Evolutionary conservation across 2,888 invertebrate genomes (phyloP).

Genomic region (Timandra comae): DNA sequence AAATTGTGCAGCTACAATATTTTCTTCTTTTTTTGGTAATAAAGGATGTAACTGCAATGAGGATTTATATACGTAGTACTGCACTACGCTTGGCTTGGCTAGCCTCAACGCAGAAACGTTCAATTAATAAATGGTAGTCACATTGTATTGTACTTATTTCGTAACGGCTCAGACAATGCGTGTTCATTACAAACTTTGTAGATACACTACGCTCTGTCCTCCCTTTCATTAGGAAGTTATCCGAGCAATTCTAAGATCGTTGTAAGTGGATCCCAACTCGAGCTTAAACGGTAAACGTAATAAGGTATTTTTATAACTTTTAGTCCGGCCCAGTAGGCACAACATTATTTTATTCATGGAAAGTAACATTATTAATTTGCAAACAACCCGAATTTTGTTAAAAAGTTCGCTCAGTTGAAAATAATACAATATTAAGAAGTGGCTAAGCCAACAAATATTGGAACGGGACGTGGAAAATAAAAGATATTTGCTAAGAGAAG

Average conservation of each 20-base stretch:
- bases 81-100: conserved; percentile 28
- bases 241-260: conserved; percentile 23
- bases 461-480: conserved; percentile 35
- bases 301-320: too few relatives aligned
- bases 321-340: too few relatives aligned
- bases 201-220: conserved; percentile 18
- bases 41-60: conserved; percentile 29
- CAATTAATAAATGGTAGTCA: conserved; percentile 25
- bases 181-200: conserved; percentile 29
- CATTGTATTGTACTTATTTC: conserved; percentile 16
- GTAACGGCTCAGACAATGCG: conserved; percentile 22
- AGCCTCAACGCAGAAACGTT: conserved; percentile 23
- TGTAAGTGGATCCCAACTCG: conserved; percentile 16
- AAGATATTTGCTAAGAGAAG: conserved; percentile 43
- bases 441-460: conserved; percentile 29
- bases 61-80: conserved; percentile 31
- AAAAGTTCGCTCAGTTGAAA: neutral
- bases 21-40: conserved; percentile 30
- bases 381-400: too few relatives aligned
- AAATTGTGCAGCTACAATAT: conserved; percentile 9
- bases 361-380: conserved; percentile 11
- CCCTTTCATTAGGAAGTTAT: conserved; percentile 28
- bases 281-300: too few relatives aligned
- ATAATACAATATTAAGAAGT: conserved; percentile 18
- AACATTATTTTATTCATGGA: too few relatives aligned